These are phyloP conservation scores for Mallotus villosus DNA, from an alignment of 2,797 vertebrate genomes.

Conservation along the genomic window DNA sequence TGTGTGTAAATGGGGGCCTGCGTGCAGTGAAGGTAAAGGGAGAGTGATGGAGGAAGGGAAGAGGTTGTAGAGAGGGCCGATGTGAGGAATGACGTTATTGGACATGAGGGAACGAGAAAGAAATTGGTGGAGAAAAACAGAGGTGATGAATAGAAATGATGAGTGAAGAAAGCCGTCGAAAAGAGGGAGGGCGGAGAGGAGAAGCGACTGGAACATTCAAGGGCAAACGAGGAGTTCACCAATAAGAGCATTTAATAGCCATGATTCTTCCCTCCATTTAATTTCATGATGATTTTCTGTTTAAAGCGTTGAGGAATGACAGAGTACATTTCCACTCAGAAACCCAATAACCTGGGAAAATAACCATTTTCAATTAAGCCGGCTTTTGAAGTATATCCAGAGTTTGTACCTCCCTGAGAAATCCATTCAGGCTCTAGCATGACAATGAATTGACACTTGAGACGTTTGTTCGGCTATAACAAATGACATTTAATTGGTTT, in stretches of 20 bases:
- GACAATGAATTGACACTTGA: slow-evolving; percentile 47
- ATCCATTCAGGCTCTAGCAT: slow-evolving; percentile 20
- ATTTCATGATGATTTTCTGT: slow-evolving; percentile 44
- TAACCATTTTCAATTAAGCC: slow-evolving; percentile 56
- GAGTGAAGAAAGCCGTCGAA: too few relatives aligned
- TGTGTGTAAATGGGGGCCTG: too few relatives aligned
- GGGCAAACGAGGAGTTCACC: slow-evolving; percentile 24
- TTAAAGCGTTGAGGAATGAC: slow-evolving; percentile 36
- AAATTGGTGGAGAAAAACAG: too few relatives aligned
- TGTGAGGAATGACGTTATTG: too few relatives aligned
- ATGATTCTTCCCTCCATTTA: slow-evolving; percentile 33
- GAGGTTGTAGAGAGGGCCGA: too few relatives aligned
- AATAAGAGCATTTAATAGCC: slow-evolving; percentile 36
- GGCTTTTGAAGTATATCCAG: slow-evolving; percentile 26
- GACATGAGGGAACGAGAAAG: too few relatives aligned
- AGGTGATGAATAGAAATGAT: too few relatives aligned
- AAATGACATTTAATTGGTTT: slow-evolving; percentile 59
- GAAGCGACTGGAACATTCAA: slow-evolving; percentile 19
- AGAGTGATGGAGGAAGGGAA: neutral
- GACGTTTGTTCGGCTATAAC: slow-evolving; percentile 25
- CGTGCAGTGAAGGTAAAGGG: slow-evolving; percentile 3
- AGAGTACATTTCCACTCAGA: slow-evolving; percentile 35
- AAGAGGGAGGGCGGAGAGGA: too few relatives aligned
- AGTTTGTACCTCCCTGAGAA: slow-evolving; percentile 30
- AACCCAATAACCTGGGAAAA: slow-evolving; percentile 58